Conservation (phyloP, 2,113 vertebrate species). For the Saguinus midas region DNA sequence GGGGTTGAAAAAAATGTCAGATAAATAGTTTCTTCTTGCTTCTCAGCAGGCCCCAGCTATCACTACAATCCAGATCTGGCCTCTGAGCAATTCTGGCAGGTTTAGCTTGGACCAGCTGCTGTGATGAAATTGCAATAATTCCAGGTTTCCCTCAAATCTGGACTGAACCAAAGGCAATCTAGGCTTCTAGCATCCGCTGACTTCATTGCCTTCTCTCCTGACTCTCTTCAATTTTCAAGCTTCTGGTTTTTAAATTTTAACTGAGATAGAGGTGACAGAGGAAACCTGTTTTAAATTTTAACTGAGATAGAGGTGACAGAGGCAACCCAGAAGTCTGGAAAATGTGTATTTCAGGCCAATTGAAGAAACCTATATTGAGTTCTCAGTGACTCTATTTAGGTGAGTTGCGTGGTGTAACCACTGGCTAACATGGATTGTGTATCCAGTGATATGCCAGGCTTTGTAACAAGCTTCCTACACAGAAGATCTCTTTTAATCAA, state of each 20-base stretch:
- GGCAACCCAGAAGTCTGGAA: background rate
- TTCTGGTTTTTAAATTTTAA: background rate
- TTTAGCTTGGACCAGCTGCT: slow-evolving; percentile 70
- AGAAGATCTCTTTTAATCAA: background rate
- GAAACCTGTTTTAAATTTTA: background rate
- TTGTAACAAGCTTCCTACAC: background rate
- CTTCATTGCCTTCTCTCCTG: slow-evolving; percentile 39
- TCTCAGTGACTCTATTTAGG: background rate
- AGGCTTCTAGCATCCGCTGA: slow-evolving; percentile 51
- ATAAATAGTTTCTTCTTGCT: slow-evolving; percentile 75
- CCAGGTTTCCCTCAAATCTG: slow-evolving; percentile 64
- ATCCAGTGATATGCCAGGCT: background rate
- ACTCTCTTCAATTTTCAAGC: slow-evolving; percentile 9
- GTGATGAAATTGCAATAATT: slow-evolving; percentile 69
- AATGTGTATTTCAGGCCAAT: slow-evolving; percentile 7
- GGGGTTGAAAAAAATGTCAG: slow-evolving; percentile 72
- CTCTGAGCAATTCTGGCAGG: slow-evolving; percentile 61
- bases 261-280: background rate
- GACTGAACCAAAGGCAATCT: slow-evolving; percentile 57
- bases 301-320: background rate
- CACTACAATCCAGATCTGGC: slow-evolving; percentile 66
- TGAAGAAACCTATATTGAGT: background rate
- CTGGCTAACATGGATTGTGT: background rate
- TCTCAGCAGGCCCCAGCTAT: slow-evolving; percentile 69
- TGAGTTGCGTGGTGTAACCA: background rate